Evolutionary conservation across 2,888 invertebrate species (phyloP).

Genomic region (Cheilosia soror): DNA sequence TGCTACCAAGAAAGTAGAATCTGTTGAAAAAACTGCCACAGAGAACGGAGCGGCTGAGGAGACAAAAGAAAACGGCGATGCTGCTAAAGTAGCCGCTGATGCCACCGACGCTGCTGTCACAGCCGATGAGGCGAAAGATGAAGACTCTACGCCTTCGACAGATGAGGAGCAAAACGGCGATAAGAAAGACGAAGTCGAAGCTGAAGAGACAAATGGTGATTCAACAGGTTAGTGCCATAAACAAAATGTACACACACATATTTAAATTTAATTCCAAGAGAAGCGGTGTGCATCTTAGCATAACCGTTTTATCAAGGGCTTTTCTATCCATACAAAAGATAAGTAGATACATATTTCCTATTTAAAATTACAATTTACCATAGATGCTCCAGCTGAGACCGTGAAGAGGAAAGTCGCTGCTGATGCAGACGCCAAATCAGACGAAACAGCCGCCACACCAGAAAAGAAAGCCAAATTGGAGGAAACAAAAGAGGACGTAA

Average conservation of each 20-base stretch:
- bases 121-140: slow-evolving; percentile 79
- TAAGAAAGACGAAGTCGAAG: slow-evolving; percentile 75
- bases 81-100: slow-evolving; percentile 76
- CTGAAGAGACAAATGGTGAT: slow-evolving; percentile 81
- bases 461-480: slow-evolving; percentile 84
- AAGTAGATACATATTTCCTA: not conserved
- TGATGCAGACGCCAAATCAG: slow-evolving; percentile 80
- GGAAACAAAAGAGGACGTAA: slow-evolving; percentile 83
- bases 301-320: too few species aligned
- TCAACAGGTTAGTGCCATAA: slow-evolving; percentile 80
- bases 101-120: slow-evolving; percentile 77
- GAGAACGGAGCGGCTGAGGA: slow-evolving; percentile 80
- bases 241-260: not conserved
- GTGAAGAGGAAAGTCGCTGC: slow-evolving; percentile 83
- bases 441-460: slow-evolving; percentile 82
- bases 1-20: slow-evolving; percentile 79
- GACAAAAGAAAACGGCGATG: slow-evolving; percentile 80
- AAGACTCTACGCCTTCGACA: slow-evolving; percentile 76
- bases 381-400: slow-evolving; percentile 81
- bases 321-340: not conserved
- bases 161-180: slow-evolving; percentile 77
- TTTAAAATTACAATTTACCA: slow-evolving; percentile 3
- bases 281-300: too few species aligned
- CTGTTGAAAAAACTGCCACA: slow-evolving; percentile 79
- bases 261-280: not conserved